Evolutionary conservation across 2,888 invertebrate species (phyloP).

Genomic region (Callimorpha dominula): DNA sequence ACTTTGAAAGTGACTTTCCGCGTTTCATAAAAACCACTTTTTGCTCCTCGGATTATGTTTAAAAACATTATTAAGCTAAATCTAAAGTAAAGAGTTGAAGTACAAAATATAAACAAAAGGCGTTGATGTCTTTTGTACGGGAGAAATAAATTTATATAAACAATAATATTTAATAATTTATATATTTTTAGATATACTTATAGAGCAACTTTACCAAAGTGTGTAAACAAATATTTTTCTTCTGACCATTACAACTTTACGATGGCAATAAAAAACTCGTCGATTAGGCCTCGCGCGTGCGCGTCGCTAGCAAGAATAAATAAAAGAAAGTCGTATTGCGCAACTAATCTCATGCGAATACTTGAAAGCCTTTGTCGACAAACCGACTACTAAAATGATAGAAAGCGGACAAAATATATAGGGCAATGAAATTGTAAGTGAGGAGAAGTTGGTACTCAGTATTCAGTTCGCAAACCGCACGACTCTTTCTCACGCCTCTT

Average conservation of each 20-base stretch:
- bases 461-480: conserved; percentile 78
- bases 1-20: conserved; percentile 28
- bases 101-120: conserved; percentile 22
- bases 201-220: not conserved
- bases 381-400: conserved; percentile 36
- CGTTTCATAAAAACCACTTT: not conserved
- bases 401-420: conserved; percentile 51
- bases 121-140: conserved; percentile 63
- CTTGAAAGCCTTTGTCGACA: conserved; percentile 36
- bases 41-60: not conserved
- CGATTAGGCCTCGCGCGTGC: conserved; percentile 18
- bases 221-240: not conserved
- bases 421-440: conserved; percentile 80
- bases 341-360: conserved; percentile 29
- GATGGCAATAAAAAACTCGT: conserved; percentile 16
- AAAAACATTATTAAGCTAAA: not conserved
- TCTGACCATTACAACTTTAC: conserved; percentile 6
- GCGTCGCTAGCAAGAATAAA: conserved; percentile 20
- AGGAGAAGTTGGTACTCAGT: conserved; percentile 60
- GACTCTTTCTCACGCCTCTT: conserved; percentile 76
- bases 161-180: not conserved
- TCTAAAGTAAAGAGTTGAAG: not conserved
- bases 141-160: conserved; percentile 2
- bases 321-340: conserved; percentile 39
- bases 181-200: not conserved